Conservation (phyloP, 37 sponge, comb jelly and placozoan species). For the Chondrilla cf. caribensis region DNA sequence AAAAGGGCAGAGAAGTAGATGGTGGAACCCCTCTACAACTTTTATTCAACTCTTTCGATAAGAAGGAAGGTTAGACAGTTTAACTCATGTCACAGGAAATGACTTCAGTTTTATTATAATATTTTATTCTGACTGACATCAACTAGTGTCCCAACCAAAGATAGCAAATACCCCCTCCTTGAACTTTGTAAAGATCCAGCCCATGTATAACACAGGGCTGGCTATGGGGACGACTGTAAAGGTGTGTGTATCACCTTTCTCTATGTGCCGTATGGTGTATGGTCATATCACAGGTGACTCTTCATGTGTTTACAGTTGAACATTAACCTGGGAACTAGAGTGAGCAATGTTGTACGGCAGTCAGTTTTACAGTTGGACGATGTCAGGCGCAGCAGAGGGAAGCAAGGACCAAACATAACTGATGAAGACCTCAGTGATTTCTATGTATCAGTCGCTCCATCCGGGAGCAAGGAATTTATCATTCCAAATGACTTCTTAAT, state of each 20-base stretch:
- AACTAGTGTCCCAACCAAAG: too few relatives aligned
- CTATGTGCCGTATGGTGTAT: too few relatives aligned
- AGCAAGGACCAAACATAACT: conserved; percentile 24
- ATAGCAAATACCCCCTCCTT: neutral
- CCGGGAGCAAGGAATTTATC: neutral
- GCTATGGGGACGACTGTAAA: conserved; percentile 78
- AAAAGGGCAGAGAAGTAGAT: conserved; percentile 49
- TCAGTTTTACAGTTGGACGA: conserved; percentile 58
- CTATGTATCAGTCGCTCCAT: conserved; percentile 33
- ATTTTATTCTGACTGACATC: too few relatives aligned
- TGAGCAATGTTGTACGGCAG: conserved; percentile 43
- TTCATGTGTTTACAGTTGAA: conserved; percentile 40
- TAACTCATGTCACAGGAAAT: too few relatives aligned
- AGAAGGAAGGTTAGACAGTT: too few relatives aligned
- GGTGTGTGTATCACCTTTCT: conserved; percentile 49
- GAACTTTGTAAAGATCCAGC: conserved; percentile 48
- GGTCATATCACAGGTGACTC: too few relatives aligned
- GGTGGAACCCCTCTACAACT: neutral
- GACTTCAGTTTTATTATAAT: too few relatives aligned
- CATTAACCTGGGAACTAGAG: conserved; percentile 34
- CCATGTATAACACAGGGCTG: conserved; percentile 70
- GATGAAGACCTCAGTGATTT: conserved; percentile 51
- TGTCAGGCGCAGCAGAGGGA: conserved; percentile 15
- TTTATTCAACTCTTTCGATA: too few relatives aligned
- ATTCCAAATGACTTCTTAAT: neutral